A percentile compares a stretch with the other conserved stretches of the same genome.
These are phyloP conservation scores for Synodontis membranacea DNA, from an alignment of 2,113 vertebrate species.

Conservation along the genomic window DNA sequence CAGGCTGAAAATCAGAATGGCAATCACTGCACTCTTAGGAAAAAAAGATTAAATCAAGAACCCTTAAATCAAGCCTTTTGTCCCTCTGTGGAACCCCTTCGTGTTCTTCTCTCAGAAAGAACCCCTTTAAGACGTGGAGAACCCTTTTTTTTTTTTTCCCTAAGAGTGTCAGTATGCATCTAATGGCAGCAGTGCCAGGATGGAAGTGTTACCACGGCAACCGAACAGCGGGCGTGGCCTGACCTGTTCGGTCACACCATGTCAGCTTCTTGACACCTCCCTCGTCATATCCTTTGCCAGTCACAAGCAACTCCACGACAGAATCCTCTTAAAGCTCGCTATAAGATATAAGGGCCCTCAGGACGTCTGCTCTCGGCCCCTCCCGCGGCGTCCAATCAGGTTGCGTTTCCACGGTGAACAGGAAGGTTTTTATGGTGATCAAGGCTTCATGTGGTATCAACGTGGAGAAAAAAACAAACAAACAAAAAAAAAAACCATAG, in stretches of 20 bases:
- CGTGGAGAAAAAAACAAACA: background rate
- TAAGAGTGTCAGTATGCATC: constrained; percentile 2
- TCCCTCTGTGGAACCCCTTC: background rate
- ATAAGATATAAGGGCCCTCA: background rate
- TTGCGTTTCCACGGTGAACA: constrained; percentile 40
- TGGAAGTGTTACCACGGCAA: constrained; percentile 41
- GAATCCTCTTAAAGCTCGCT: constrained; percentile 34
- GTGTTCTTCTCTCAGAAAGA: background rate
- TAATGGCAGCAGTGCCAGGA: constrained; percentile 26
- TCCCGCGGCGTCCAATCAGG: constrained; percentile 40
- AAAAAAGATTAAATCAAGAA: background rate
- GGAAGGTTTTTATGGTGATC: constrained; percentile 52
- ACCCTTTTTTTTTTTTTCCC: background rate
- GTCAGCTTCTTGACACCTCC: background rate
- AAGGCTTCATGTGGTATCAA: constrained; percentile 53
- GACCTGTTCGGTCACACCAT: background rate
- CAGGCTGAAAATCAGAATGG: constrained; percentile 34
- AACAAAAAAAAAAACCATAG: constrained; percentile 11
- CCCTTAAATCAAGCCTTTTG: background rate
- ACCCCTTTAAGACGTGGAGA: background rate
- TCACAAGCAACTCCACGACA: background rate
- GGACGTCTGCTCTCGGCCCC: constrained; percentile 7
- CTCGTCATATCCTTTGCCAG: background rate
- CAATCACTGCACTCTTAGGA: constrained; percentile 8
- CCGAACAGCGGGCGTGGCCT: constrained; percentile 36